These are phyloP conservation scores for Zaprionus lachaisei DNA, from an alignment of 1,140 invertebrate genomes.

Conservation along the genomic window DNA sequence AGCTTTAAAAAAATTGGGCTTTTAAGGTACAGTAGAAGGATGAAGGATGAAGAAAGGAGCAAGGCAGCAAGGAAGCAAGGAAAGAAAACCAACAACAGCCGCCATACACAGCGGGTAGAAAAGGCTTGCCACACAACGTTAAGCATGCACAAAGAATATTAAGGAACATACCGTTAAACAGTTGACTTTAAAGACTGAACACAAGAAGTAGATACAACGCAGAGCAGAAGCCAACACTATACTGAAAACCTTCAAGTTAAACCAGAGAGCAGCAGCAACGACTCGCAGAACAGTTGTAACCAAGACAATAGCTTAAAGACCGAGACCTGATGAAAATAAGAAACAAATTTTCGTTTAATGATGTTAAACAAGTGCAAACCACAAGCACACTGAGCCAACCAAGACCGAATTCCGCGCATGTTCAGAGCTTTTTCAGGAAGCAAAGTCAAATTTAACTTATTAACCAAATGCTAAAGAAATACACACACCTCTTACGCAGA, in stretches of 20 bases:
- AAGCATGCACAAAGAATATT: constrained; percentile 59
- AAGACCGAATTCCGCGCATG: constrained; percentile 34
- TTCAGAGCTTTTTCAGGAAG: constrained; percentile 26
- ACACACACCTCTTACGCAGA: constrained; percentile 34
- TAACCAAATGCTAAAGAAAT: constrained; percentile 65
- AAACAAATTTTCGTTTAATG: constrained; percentile 23
- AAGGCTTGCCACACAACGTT: constrained; percentile 75
- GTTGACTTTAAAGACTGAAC: constrained; percentile 77
- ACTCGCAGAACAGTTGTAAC: constrained; percentile 20
- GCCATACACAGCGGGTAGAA: constrained; percentile 64
- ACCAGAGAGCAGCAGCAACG: constrained; percentile 12
- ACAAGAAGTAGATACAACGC: constrained; percentile 48
- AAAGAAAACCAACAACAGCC: constrained; percentile 44
- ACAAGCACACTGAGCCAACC: constrained; percentile 14
- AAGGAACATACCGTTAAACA: constrained; percentile 56
- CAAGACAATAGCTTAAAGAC: constrained; percentile 39
- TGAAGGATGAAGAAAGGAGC: constrained; percentile 15
- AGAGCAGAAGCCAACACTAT: constrained; percentile 27
- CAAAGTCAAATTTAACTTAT: constrained; percentile 77
- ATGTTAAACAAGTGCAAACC: constrained; percentile 30
- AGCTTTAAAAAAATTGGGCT: constrained; percentile 91
- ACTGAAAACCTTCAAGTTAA: constrained; percentile 25
- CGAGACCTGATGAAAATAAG: not conserved
- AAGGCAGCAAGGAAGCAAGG: constrained; percentile 17
- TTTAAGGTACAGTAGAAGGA: constrained; percentile 82